These are phyloP conservation scores for Ictidomys tridecemlineatus DNA, from an alignment of 2,113 vertebrate genomes.

Conservation along the genomic window DNA sequence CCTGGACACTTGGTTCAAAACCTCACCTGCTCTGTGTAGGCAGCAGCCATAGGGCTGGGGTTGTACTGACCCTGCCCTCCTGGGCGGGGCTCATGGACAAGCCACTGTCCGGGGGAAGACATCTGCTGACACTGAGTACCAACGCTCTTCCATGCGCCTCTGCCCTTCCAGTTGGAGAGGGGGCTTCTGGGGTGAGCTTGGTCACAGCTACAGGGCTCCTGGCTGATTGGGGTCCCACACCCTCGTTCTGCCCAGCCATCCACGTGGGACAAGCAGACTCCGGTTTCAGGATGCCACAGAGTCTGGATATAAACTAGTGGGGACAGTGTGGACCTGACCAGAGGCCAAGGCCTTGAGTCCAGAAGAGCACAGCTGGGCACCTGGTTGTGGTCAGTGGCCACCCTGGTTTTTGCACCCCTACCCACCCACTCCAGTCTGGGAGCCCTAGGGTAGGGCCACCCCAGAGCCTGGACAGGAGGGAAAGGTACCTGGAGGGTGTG, in stretches of 20 bases:
- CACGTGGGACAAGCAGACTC: neutral
- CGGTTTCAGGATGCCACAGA: rapidly evolving
- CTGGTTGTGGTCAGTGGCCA: neutral
- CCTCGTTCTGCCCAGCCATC: rapidly evolving
- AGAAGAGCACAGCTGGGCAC: neutral
- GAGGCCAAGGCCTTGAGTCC: neutral
- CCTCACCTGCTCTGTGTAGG: neutral
- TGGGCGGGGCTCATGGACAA: rapidly evolving
- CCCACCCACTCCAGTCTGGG: neutral
- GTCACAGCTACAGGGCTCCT: neutral
- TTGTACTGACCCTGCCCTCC: neutral
- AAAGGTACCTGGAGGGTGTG: neutral
- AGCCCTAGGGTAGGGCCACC: neutral
- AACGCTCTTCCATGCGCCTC: no score
- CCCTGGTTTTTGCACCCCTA: rapidly evolving
- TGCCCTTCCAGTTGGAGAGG: neutral
- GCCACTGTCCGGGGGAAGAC: neutral
- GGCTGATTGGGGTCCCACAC: no score
- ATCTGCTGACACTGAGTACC: no score
- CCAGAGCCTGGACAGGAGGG: neutral
- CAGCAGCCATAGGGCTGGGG: neutral
- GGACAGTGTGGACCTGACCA: neutral
- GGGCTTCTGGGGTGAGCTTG: neutral
- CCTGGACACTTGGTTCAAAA: neutral
- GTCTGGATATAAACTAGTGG: neutral